A percentile compares a stretch with the other conserved stretches of the same genome.
Conservation (phyloP, 2,888 invertebrate species). For the Megamerina dolium region DNA sequence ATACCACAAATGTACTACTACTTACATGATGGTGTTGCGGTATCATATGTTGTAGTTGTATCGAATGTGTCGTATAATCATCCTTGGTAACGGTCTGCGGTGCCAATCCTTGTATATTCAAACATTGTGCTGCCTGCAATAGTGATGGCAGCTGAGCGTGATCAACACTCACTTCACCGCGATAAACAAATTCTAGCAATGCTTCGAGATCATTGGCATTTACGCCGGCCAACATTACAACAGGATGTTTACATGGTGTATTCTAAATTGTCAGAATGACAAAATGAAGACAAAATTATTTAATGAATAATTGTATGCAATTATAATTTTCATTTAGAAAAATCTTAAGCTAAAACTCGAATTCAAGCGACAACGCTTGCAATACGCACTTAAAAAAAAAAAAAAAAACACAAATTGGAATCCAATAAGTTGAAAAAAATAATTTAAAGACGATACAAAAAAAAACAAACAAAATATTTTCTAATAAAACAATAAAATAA, state of each 20-base stretch:
- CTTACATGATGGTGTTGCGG: slow-evolving; percentile 48
- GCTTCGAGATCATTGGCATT: slow-evolving; percentile 58
- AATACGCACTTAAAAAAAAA: no score
- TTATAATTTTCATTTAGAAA: no score
- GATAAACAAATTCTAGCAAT: slow-evolving; percentile 58
- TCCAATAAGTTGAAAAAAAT: no score
- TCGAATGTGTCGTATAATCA: slow-evolving; percentile 48
- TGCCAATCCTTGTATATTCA: slow-evolving; percentile 58
- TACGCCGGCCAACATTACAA: slow-evolving; percentile 60
- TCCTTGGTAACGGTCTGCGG: slow-evolving; percentile 52
- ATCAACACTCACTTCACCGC: slow-evolving; percentile 60
- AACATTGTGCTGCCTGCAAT: slow-evolving; percentile 58
- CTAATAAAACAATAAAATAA: no score
- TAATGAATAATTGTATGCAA: slow-evolving; percentile 2
- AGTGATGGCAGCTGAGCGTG: slow-evolving; percentile 58
- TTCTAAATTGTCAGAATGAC: slow-evolving; percentile 46
- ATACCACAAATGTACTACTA: slow-evolving; percentile 1
- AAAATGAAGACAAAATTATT: slow-evolving; percentile 4
- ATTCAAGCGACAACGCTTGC: no score
- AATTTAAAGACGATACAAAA: no score
- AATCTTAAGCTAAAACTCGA: no score
- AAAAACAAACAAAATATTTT: no score
- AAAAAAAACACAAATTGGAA: no score
- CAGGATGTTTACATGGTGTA: slow-evolving; percentile 60
- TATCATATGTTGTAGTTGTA: slow-evolving; percentile 49